These are phyloP conservation scores for Meles meles DNA, from an alignment of 2,113 vertebrate genomes.

Conservation along the genomic window DNA sequence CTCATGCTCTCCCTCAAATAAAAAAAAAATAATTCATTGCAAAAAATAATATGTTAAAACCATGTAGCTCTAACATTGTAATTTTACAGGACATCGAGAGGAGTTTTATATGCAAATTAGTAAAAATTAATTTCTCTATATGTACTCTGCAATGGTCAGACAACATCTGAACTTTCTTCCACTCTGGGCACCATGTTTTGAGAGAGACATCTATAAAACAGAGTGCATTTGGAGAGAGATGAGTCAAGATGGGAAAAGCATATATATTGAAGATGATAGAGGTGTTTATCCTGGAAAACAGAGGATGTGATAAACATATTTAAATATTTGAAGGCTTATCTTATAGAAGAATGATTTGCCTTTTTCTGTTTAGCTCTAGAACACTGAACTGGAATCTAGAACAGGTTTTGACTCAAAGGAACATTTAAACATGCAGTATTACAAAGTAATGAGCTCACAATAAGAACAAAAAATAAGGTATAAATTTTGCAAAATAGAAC, in stretches of 20 bases:
- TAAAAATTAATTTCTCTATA: neutral
- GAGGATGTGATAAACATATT: neutral
- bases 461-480: neutral
- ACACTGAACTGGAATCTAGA: neutral
- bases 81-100: neutral
- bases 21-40: neutral
- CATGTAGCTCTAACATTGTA: neutral
- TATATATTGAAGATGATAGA: neutral
- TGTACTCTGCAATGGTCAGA: neutral
- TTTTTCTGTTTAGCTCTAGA: conserved; percentile 14
- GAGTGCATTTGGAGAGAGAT: neutral
- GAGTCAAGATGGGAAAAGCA: neutral
- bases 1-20: neutral
- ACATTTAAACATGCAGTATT: conserved; percentile 1
- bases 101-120: neutral
- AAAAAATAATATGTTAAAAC: neutral
- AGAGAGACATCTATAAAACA: neutral
- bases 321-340: neutral
- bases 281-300: neutral
- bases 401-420: neutral
- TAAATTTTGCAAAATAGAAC: conserved; percentile 7
- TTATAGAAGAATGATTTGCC: neutral
- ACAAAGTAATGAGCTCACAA: neutral
- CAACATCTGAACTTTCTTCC: neutral
- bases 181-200: neutral